A percentile compares a stretch with the other conserved stretches of the same genome.
Evolutionary conservation across 2,113 vertebrate species (phyloP).

Genomic region (Campylorhamphus procurvoides): DNA sequence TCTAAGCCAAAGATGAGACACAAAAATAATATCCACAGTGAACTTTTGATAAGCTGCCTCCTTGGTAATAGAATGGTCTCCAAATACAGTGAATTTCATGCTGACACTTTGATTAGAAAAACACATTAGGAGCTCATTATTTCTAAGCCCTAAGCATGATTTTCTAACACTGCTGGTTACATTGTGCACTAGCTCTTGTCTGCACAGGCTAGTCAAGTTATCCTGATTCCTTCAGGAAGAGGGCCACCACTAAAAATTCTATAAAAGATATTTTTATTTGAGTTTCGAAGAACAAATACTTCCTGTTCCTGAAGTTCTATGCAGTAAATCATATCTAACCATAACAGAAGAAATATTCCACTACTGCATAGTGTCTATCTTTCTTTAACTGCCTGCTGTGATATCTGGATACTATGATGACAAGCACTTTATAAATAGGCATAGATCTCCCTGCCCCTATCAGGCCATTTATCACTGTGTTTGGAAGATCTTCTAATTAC

Average conservation of each 20-base stretch:
- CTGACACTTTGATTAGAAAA: constrained; percentile 53
- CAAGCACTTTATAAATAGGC: constrained; percentile 58
- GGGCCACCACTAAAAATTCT: neutral
- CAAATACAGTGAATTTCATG: constrained; percentile 41
- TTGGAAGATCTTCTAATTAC: constrained; percentile 71
- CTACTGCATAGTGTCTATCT: neutral
- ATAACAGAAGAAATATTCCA: neutral
- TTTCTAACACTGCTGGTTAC: constrained; percentile 2
- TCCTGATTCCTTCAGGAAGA: neutral
- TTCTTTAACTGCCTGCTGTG: neutral
- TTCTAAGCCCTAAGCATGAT: constrained; percentile 15
- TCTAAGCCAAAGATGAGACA: constrained; percentile 34
- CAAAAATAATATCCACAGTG: constrained; percentile 20
- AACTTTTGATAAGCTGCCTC: constrained; percentile 26
- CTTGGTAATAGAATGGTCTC: constrained; percentile 18
- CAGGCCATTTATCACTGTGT: constrained; percentile 60
- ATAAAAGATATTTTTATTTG: neutral
- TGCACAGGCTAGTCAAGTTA: neutral
- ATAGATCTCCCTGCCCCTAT: constrained; percentile 43
- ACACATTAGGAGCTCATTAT: constrained; percentile 60
- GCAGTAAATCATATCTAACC: neutral
- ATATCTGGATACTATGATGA: neutral
- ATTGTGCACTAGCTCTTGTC: neutral
- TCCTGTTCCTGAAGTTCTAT: neutral
- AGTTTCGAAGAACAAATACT: neutral